Evolutionary conservation across 2,797 vertebrate species (phyloP).

Genomic region (Takifugu rubripes): DNA sequence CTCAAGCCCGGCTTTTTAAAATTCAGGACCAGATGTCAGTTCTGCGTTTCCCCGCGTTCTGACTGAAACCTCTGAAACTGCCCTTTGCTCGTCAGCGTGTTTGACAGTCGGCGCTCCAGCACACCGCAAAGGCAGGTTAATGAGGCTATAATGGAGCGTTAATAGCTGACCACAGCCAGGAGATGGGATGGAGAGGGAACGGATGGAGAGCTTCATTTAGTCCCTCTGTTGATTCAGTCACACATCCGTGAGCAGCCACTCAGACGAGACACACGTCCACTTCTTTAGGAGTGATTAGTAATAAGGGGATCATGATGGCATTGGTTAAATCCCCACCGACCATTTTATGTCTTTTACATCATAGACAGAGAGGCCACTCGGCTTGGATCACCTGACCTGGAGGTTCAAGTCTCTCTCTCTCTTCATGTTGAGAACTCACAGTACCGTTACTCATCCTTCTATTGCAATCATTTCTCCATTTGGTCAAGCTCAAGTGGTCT

Average conservation of each 20-base stretch:
- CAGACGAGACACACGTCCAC: too few relatives aligned
- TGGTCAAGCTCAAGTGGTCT: constrained; percentile 75
- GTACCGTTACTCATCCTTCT: constrained; percentile 77
- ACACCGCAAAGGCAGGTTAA: constrained; percentile 46
- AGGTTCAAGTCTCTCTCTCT: constrained; percentile 77
- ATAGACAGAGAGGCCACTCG: constrained; percentile 47
- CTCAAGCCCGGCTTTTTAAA: constrained; percentile 12
- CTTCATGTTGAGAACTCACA: constrained; percentile 68
- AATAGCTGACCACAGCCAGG: constrained; percentile 45
- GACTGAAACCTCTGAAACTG: constrained; percentile 30
- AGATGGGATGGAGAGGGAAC: constrained; percentile 36
- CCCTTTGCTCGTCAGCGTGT: constrained; percentile 31
- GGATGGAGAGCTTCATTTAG: constrained; percentile 46
- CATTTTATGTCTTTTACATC: constrained; percentile 53
- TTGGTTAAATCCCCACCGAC: constrained; percentile 50
- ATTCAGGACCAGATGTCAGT: constrained; percentile 34
- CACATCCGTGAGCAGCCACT: constrained; percentile 16
- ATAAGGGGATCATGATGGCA: constrained; percentile 31
- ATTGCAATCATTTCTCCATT: constrained; percentile 78
- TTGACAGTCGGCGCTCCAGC: constrained; percentile 26
- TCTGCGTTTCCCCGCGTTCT: constrained; percentile 15
- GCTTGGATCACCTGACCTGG: constrained; percentile 69
- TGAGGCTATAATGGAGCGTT: constrained; percentile 48
- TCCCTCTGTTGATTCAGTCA: constrained; percentile 37
- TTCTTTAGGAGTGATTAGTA: constrained; percentile 9